Evolutionary conservation across 2,888 invertebrate genomes (phyloP).

Genomic region (Drosophila crucigera): DNA sequence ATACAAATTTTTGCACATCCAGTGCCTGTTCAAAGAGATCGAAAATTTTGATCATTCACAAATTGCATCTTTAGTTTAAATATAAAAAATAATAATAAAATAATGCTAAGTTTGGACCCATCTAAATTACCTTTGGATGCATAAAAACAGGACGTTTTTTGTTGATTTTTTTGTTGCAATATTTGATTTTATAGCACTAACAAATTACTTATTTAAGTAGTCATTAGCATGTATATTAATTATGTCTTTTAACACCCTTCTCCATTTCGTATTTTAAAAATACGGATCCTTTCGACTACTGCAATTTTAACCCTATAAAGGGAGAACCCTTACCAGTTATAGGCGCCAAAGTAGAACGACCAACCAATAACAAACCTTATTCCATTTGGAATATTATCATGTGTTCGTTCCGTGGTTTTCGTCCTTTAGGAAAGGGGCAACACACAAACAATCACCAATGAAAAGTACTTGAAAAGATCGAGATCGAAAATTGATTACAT

Average conservation of each 20-base stretch:
- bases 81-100: not conserved
- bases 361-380: slow-evolving; percentile 66
- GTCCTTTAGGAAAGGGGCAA: slow-evolving; percentile 35
- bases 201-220: not conserved
- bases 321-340: slow-evolving; percentile 50
- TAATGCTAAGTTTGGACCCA: not conserved
- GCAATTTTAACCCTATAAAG: slow-evolving; percentile 5
- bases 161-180: not conserved
- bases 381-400: slow-evolving; percentile 19
- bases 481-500: slow-evolving; percentile 73
- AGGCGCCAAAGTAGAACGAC: slow-evolving; percentile 40
- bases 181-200: not conserved
- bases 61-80: not conserved
- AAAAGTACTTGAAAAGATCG: slow-evolving; percentile 73
- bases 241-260: not conserved
- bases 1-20: not conserved
- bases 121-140: slow-evolving; percentile 4
- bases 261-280: slow-evolving; percentile 1
- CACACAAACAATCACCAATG: slow-evolving; percentile 52
- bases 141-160: not conserved
- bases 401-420: slow-evolving; percentile 38
- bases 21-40: not conserved
- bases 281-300: slow-evolving; percentile 2
- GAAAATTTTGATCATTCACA: not conserved
- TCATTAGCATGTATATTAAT: not conserved